These are phyloP conservation scores for Drosophila macrothrix DNA, from an alignment of 2,888 invertebrate genomes.

Conservation along the genomic window DNA sequence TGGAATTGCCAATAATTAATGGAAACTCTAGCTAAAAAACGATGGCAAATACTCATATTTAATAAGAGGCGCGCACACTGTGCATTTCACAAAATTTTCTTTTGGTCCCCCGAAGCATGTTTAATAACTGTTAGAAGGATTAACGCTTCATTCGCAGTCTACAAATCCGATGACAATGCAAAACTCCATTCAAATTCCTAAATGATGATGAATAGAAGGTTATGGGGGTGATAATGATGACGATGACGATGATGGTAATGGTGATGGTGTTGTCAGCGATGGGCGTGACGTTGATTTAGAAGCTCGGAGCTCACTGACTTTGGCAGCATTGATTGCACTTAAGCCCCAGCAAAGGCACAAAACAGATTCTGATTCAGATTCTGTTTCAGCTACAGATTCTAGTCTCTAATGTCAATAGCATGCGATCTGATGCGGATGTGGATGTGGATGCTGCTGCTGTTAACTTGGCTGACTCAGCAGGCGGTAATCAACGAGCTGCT, in stretches of 20 bases:
- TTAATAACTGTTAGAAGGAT: slow-evolving; percentile 27
- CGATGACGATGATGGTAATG: slow-evolving; percentile 17
- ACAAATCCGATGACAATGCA: slow-evolving; percentile 47
- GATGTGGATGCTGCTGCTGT: slow-evolving; percentile 28
- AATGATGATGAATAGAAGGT: slow-evolving; percentile 8
- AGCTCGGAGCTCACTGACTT: slow-evolving; percentile 34
- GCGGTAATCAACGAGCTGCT: slow-evolving; percentile 67
- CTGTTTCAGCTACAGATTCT: slow-evolving; percentile 35
- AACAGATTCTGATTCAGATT: slow-evolving; percentile 41
- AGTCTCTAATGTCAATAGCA: slow-evolving; percentile 67
- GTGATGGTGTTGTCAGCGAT: slow-evolving; percentile 9
- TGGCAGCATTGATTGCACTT: slow-evolving; percentile 69
- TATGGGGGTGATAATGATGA: slow-evolving; percentile 1
- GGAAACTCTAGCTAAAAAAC: slow-evolving; percentile 44
- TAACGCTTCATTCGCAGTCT: slow-evolving; percentile 22
- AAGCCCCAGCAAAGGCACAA: slow-evolving; percentile 50
- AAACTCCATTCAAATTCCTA: slow-evolving; percentile 30
- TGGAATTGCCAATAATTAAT: slow-evolving; percentile 70
- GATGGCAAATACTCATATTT: slow-evolving; percentile 43
- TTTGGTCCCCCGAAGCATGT: not conserved
- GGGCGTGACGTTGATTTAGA: slow-evolving; percentile 47
- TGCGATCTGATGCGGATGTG: slow-evolving; percentile 52
- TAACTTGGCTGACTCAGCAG: slow-evolving; percentile 74
- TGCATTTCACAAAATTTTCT: slow-evolving; percentile 22
- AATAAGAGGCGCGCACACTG: slow-evolving; percentile 41